Evolutionary conservation across 1,140 invertebrate genomes (phyloP).

Genomic region (Penaeus indicus): DNA sequence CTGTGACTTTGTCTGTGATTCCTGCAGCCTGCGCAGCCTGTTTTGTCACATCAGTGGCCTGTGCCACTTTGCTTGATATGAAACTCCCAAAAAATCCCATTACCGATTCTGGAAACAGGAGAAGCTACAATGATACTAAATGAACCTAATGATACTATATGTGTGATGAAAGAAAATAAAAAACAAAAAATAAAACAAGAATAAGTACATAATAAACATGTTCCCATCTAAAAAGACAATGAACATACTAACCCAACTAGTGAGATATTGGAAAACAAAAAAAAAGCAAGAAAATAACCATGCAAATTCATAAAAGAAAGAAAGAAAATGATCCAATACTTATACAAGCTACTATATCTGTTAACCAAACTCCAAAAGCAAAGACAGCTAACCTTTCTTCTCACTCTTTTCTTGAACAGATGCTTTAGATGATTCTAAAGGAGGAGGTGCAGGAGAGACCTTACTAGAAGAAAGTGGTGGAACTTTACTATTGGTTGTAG

Average conservation of each 20-base stretch:
- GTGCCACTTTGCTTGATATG: neutral
- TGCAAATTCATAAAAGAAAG: neutral
- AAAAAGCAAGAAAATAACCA: neutral
- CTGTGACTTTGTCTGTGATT: neutral
- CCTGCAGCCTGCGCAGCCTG: conserved; percentile 28
- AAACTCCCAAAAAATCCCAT: conserved; percentile 32
- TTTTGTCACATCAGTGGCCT: neutral
- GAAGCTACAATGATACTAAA: no score
- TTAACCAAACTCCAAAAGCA: no score
- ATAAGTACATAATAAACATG: no score
- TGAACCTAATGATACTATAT: no score
- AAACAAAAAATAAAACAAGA: no score
- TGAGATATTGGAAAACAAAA: neutral
- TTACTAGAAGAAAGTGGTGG: neutral
- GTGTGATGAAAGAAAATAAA: no score
- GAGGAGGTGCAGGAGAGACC: neutral
- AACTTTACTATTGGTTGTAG: neutral
- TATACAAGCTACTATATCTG: no score
- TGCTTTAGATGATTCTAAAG: neutral
- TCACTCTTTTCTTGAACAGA: conserved; percentile 2
- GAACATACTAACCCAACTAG: neutral
- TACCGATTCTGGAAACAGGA: conserved; percentile 19
- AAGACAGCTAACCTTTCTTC: conserved; percentile 32
- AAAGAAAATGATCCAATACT: neutral
- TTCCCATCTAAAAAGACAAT: no score